A percentile compares a stretch with the other conserved stretches of the same genome.
Conservation (phyloP, 2,888 invertebrate species). For the Stenodema calcarata region DNA sequence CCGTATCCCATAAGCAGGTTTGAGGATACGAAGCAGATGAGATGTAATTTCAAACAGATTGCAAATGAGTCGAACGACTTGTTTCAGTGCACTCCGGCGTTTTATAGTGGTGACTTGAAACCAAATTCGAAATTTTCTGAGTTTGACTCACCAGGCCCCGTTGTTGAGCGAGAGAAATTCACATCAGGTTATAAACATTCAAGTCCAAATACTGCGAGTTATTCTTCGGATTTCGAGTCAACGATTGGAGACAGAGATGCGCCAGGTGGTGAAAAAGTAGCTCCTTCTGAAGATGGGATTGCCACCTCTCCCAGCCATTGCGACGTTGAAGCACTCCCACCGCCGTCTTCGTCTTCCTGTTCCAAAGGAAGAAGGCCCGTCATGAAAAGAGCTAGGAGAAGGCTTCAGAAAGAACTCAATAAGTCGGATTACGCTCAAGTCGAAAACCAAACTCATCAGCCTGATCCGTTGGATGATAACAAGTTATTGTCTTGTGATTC, state of each 20-base stretch:
- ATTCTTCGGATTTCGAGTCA: no score
- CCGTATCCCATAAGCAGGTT: neutral
- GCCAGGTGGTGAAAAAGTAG: no score
- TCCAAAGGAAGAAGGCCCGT: neutral
- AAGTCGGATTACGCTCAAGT: neutral
- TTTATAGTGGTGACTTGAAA: neutral
- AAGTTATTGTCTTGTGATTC: neutral
- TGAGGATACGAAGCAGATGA: neutral
- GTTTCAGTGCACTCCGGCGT: neutral
- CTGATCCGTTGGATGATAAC: neutral
- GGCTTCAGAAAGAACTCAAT: neutral
- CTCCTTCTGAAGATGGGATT: no score
- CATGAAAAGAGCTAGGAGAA: neutral
- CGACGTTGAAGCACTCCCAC: no score
- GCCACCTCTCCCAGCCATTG: no score
- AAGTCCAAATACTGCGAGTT: neutral
- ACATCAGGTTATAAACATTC: neutral
- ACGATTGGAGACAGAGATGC: no score
- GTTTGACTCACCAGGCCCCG: neutral
- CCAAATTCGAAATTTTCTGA: neutral
- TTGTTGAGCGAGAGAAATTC: neutral
- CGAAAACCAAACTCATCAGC: neutral
- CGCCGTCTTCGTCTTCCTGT: no score
- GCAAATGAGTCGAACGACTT: neutral
- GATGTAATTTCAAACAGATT: neutral